Base-by-base conservation (phyloP, 2,888 invertebrate genomes). In the Erebia epiphron region DNA sequence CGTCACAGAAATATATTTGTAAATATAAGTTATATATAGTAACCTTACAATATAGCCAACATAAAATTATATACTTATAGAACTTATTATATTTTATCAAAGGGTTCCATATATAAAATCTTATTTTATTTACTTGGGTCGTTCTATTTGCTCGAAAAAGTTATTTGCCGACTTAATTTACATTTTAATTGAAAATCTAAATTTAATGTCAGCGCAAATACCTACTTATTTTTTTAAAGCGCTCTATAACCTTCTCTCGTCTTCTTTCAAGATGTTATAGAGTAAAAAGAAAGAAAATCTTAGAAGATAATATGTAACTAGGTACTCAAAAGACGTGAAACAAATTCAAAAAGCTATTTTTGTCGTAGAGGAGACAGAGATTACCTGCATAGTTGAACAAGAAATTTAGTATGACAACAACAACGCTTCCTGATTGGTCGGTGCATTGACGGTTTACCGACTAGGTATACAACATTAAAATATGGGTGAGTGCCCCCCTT, bases 21-120 rank as follows among this genome's bases (percentile, higher is more conserved):
- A 89, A 87, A 89, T 89, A 88, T 84, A 83, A 86, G 82, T 82
- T 80, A 82, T 79, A 54, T 18, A 43, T 43, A 74, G 72, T 70
- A 73, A 76, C 68, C 61, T 66, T 69, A 74, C 67, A 58, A n/a
- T 68, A 60, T 73, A 75, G 63, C 68, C 69, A 71, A 68, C 67
- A 70, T 72, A 70, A 75, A 18, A 63, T 74, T 57, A 54, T 68
- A 64, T 69, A 50, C 10, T 67, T 71, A 67, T 64, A 68, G 56
- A 54, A 18, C 10, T n/a, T 52, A 9, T 26, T 70, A 41, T 49
- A 18, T 26, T 62, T 16, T 7, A 49, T 43, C 56, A 69, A 43
- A 56, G 41, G 21, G 66, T 69, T 56, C 43, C 41, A 60, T 49
- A 58, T 65, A 60, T 49, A 58, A 69, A 65, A 56, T 50, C 21